These are phyloP conservation scores for Liasis olivaceus DNA, from an alignment of 2,797 vertebrate genomes.

Conservation along the genomic window DNA sequence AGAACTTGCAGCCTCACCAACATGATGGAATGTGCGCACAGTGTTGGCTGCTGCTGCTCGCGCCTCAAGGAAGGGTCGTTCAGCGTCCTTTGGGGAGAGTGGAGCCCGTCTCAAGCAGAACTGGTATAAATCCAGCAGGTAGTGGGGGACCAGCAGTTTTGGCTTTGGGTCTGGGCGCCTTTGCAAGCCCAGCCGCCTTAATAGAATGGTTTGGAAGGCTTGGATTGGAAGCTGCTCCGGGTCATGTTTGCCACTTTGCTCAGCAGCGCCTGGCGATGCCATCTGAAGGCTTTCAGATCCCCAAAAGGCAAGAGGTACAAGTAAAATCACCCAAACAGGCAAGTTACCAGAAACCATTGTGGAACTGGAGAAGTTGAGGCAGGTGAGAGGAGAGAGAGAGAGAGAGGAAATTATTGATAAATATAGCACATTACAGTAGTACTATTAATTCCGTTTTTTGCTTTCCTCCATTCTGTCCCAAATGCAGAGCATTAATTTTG, in stretches of 20 bases:
- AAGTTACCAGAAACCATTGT: conserved; percentile 87
- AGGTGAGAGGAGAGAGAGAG: neutral
- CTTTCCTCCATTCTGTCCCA: neutral
- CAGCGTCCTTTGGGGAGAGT: conserved; percentile 73
- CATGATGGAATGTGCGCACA: conserved; percentile 82
- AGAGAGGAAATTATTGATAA: neutral
- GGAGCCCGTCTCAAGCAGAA: conserved; percentile 82
- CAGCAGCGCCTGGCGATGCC: neutral
- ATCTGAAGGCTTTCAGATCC: conserved; percentile 69
- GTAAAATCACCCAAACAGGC: conserved; percentile 83
- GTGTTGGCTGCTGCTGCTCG: conserved; percentile 82
- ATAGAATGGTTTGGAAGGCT: conserved; percentile 79
- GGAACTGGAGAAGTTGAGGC: conserved; percentile 67
- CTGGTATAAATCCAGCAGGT: conserved; percentile 82
- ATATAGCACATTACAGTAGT: too few relatives aligned
- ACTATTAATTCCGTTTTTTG: neutral
- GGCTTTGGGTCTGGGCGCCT: conserved; percentile 75
- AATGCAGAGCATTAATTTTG: neutral
- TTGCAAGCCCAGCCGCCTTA: conserved; percentile 80
- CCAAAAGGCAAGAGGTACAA: conserved; percentile 81
- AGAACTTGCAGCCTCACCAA: conserved; percentile 66
- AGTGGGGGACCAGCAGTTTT: conserved; percentile 74
- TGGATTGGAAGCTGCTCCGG: conserved; percentile 73
- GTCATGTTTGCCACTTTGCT: neutral
- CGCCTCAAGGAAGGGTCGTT: conserved; percentile 76